A percentile compares a stretch with the other conserved stretches of the same genome.
These are phyloP conservation scores for Tromatobia lineatoria DNA, from an alignment of 2,888 invertebrate genomes.

Conservation along the genomic window DNA sequence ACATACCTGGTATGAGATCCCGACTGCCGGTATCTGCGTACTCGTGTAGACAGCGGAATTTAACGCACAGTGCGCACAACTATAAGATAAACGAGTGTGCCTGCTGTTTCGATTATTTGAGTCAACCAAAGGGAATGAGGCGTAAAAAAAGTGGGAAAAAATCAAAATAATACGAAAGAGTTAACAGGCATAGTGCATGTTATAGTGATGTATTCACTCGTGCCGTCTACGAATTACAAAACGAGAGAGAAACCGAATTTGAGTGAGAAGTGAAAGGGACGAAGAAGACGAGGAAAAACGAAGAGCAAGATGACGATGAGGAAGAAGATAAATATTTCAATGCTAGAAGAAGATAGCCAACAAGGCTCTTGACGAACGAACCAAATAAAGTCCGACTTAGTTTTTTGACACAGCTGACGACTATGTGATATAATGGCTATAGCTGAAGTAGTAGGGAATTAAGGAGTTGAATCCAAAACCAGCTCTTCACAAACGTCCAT, in stretches of 20 bases:
- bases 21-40: not conserved
- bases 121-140: conserved; percentile 36
- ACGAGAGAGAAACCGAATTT: conserved; percentile 15
- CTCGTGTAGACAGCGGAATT: not conserved
- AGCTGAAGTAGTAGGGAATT: not conserved
- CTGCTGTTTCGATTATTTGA: conserved; percentile 30
- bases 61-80: not conserved
- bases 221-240: conserved; percentile 21
- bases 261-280: conserved; percentile 7
- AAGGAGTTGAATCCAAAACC: not conserved
- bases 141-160: not conserved
- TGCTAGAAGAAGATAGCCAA: not conserved
- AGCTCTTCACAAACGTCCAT: conserved; percentile 10
- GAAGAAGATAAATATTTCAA: conserved; percentile 17
- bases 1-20: not conserved
- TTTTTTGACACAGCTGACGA: conserved; percentile 63
- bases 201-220: not conserved
- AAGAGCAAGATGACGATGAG: conserved; percentile 61
- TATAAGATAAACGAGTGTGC: conserved; percentile 19
- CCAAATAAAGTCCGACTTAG: conserved; percentile 78
- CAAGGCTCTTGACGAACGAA: conserved; percentile 58
- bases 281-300: conserved; percentile 48
- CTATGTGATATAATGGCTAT: not conserved
- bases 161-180: not conserved
- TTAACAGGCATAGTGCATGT: not conserved